Evolutionary conservation across 2,888 invertebrate genomes (phyloP), one percentile per base, ranked within the genome.

Genomic region (Ormyrus thymus): DNA sequence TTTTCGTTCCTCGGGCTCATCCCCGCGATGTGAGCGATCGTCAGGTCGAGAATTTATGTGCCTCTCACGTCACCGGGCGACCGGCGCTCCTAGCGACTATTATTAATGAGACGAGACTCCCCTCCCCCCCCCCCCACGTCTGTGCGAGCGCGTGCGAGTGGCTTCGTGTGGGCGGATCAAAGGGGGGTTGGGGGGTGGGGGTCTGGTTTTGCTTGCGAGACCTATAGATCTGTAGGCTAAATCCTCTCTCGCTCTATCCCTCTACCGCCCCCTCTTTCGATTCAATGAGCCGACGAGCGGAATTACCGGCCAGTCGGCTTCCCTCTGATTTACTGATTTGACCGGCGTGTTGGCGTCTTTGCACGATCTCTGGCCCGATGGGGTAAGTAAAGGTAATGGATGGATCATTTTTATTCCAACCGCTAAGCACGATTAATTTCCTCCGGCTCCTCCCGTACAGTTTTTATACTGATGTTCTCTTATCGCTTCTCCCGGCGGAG

Each of bases 21-120:
- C 53, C 45, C 53, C 45, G 50, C n/a, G 15, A 58, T 51, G n/a
- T 50, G 50, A 65, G 83, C 80, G 82, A 84, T 85, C 83, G 83
- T 84, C 85, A 84, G 82, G 76, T 79, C 75, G 78, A 80, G 82
- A 85, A 85, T 85, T 85, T 85, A 85, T 83, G 83, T 82, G 82
- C 81, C 80, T 75, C 78, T 81, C 76, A 81, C 80, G 81, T 83
- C 81, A 82, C 70, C 79, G 79, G 29, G 29, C 3, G 58, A 46
- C 68, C 61, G 7, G 45, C 43, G 45, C 50, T 15, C n/a, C 68
- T 61, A 43, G n/a, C 45, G 48, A 62, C 66, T 59, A 66, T 75
- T 75, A 75, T 75, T 75, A 66, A 75, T 75, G 66, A 66, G 59
- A 13, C 10, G 13, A 13, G 58, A n/a, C 7, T 55, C 13, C n/a